Percentiles rank a stretch among this genome's conserved stretches.
Evolutionary conservation across 2,113 vertebrate genomes (phyloP).

Genomic region (Neoarius graeffei): DNA sequence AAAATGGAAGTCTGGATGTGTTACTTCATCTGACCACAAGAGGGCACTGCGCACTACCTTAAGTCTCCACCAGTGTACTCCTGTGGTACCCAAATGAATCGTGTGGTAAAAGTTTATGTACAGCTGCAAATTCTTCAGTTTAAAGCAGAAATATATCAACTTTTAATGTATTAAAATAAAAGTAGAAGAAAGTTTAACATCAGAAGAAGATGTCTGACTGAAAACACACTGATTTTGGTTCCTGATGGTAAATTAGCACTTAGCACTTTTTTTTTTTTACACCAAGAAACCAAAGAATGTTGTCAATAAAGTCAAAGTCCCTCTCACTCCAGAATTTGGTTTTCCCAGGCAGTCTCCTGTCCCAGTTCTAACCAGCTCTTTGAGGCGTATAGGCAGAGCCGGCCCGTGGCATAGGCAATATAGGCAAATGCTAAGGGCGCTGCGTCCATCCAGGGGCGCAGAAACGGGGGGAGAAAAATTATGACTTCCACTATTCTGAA

Average conservation of each 20-base stretch:
- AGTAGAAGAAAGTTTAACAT: background rate
- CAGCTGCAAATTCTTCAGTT: background rate
- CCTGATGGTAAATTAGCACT: background rate
- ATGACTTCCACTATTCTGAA: too few species aligned
- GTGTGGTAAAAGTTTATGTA: background rate
- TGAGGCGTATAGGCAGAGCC: too few species aligned
- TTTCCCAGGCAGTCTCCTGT: too few species aligned
- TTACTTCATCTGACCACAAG: background rate
- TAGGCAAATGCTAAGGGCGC: too few species aligned
- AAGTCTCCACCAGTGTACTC: background rate
- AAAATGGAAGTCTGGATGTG: background rate
- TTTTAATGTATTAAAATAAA: background rate
- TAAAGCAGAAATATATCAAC: background rate
- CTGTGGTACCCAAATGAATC: background rate
- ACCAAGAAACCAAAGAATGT: background rate
- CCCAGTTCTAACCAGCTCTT: too few species aligned
- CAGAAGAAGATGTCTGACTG: background rate
- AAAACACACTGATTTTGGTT: background rate
- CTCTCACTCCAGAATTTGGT: too few species aligned
- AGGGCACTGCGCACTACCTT: slow-evolving; percentile 5
- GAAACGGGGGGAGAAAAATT: too few species aligned
- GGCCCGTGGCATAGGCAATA: too few species aligned
- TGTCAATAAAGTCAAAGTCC: background rate
- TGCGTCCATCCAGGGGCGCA: too few species aligned
- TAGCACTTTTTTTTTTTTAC: too few species aligned